phyloP scores from a whole-genome alignment of 30 jellyfish, hydroid and myxozoan species.

The Aurelia coerulea region DNA sequence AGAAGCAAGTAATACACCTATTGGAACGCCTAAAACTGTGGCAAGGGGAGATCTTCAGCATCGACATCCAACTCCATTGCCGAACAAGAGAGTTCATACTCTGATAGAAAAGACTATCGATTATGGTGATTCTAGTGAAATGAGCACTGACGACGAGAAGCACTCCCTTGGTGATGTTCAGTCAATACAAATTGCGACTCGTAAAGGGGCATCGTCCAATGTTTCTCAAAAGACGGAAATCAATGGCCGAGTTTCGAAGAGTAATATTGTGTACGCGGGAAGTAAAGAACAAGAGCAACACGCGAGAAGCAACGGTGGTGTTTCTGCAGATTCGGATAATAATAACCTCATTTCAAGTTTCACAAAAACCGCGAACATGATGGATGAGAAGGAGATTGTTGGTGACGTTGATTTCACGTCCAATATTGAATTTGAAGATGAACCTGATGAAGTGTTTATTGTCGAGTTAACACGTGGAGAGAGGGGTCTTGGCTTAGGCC shows the following conservation, averaged over 20 bases:
- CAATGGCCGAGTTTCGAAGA: constrained; percentile 10
- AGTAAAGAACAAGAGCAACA: constrained; percentile 27
- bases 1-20: neutral
- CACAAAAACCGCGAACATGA: neutral
- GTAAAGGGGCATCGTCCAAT: neutral
- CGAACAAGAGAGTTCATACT: neutral
- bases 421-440: neutral
- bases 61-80: constrained; percentile 46
- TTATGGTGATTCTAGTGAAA: constrained; percentile 1
- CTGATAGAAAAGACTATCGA: neutral
- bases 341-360: neutral
- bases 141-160: neutral
- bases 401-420: constrained; percentile 35
- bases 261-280: constrained; percentile 17
- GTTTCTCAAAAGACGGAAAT: neutral
- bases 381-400: neutral
- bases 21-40: neutral
- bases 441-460: constrained; percentile 66
- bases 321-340: neutral
- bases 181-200: constrained; percentile 42
- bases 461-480: constrained; percentile 84
- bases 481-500: constrained; percentile 94
- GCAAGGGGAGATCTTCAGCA: neutral
- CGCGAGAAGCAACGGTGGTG: constrained; percentile 14
- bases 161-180: constrained; percentile 29